phyloP scores from a whole-genome alignment of 2,113 vertebrate species.

The Protobothrops mucrosquamatus region DNA sequence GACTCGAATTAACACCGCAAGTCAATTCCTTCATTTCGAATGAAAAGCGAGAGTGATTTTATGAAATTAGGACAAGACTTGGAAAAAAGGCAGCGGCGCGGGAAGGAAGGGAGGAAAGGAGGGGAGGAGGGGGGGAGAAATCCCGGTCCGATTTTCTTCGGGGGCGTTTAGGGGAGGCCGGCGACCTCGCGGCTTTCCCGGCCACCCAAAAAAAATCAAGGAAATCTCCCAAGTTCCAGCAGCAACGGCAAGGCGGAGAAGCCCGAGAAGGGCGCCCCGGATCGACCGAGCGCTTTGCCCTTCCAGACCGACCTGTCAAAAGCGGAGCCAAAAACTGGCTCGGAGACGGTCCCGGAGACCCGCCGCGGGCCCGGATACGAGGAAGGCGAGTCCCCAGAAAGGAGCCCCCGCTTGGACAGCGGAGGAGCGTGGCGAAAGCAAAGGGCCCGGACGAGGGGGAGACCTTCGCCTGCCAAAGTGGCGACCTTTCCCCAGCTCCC shows the following conservation, averaged over 20 bases:
- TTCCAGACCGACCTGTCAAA: neutral
- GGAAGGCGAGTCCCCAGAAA: accelerated
- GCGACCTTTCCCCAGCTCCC: neutral
- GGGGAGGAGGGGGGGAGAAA: neutral
- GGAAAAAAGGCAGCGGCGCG: neutral
- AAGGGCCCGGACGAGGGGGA: neutral
- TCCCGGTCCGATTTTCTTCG: neutral
- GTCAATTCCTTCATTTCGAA: neutral
- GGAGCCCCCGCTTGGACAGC: neutral
- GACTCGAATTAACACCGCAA: neutral
- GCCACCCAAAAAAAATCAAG: neutral
- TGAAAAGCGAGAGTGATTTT: neutral
- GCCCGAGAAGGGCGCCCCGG: neutral
- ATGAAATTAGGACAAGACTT: neutral
- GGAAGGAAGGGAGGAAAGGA: too few species aligned
- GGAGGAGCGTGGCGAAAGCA: neutral
- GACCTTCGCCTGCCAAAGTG: neutral
- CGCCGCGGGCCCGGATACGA: neutral
- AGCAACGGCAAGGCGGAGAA: neutral
- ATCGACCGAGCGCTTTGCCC: too few species aligned
- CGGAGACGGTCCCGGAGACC: too few species aligned
- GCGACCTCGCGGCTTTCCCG: neutral
- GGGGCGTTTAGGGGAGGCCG: neutral
- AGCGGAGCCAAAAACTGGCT: neutral
- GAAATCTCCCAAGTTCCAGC: neutral